Base-by-base conservation (phyloP, 2,113 vertebrate species). In the Hemibagrus wyckioides region DNA sequence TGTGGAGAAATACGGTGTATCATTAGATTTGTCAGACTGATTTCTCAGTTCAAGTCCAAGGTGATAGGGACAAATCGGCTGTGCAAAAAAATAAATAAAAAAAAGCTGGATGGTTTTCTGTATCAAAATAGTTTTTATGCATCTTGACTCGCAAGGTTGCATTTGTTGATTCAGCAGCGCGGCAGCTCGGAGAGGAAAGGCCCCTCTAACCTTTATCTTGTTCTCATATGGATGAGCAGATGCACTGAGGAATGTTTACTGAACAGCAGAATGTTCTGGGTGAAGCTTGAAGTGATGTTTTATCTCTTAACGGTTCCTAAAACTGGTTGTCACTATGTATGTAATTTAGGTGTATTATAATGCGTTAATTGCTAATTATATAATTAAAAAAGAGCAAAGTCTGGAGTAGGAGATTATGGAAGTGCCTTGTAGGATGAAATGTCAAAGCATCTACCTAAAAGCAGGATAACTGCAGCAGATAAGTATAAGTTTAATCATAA, bases 11-110 rank as follows among this genome's bases (percentile, higher is more conserved):
- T 77, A 54, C 44, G 54, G 69, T 76, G 86, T 83, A 83, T 77
- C 80, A 83, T 87, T 87, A 87, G 69, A 83, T 87, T 87, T 76
- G 86, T 87, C 59, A 83, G 80, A 83, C 61, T 83, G 86, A 87
- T 83, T 87, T 87, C 69, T 83, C 44, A 65, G 80, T 39, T 75
- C 39, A n/a, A 61, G 80, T 61, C 30, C 19, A 86, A 61, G 36
- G 77, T 59, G 54, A 86, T 87, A 56, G 56, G 69, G 14, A 50
- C 21, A 30, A 75, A 87, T 87, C 65, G 8, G 80, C 61, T 39
- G 80, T 50, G 54, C 33, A 5, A 87, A 54, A 73, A 75, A 0
- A n/a, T 41, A n/a, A n/a, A n/a, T n/a, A n/a, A n/a, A n/a, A n/a
- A n/a, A n/a, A n/a, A n/a, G n/a, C 52, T 54, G 69, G 69, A 77